phyloP scores from a whole-genome alignment of 1,140 invertebrate species.

The Octopus bimaculoides region DNA sequence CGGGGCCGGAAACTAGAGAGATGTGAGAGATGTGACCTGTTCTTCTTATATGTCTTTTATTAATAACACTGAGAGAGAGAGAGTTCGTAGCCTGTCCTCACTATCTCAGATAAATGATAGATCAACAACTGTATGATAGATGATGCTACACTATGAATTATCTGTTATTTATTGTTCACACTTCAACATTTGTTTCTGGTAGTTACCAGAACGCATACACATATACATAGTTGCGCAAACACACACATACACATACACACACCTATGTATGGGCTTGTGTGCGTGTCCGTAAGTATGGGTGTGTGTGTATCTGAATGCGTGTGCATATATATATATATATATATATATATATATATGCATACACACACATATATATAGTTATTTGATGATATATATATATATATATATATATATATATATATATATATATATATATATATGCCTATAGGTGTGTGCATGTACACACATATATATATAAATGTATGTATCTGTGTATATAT shows the following conservation, averaged over 20 bases:
- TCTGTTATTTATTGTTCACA: too few relatives aligned
- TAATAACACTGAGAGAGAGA: too few relatives aligned
- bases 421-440: slow-evolving; percentile 4
- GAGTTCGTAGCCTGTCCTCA: too few relatives aligned
- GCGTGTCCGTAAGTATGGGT: background rate
- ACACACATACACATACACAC: background rate
- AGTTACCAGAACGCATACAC: background rate
- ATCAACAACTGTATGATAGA: too few relatives aligned
- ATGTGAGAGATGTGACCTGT: too few relatives aligned
- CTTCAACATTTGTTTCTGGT: too few relatives aligned
- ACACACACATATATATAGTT: background rate
- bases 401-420: background rate
- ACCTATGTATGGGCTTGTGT: background rate
- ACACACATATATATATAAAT: background rate
- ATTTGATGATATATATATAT: background rate
- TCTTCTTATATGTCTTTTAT: too few relatives aligned
- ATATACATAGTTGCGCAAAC: background rate
- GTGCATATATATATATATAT: background rate
- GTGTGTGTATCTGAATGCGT: background rate
- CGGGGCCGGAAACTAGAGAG: too few relatives aligned
- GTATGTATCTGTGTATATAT: background rate
- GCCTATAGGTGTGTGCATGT: background rate
- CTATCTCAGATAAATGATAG: too few relatives aligned
- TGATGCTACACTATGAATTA: too few relatives aligned
- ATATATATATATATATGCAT: background rate